These are phyloP conservation scores for Fratercula arctica DNA, from an alignment of 2,797 vertebrate genomes.

Conservation along the genomic window DNA sequence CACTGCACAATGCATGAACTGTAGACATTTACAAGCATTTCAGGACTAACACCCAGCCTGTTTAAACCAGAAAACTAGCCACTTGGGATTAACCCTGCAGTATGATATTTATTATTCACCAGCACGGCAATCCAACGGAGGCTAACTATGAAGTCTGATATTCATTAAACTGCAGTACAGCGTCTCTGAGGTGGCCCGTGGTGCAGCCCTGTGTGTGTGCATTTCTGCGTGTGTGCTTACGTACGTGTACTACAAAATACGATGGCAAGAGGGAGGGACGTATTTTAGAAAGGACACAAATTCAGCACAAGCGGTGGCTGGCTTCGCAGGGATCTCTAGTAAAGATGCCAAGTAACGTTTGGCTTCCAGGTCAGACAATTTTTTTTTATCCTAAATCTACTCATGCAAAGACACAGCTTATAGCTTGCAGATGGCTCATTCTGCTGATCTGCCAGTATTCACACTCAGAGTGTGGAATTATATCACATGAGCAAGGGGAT, in stretches of 20 bases:
- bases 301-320: slow-evolving; percentile 35
- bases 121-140: not conserved
- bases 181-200: slow-evolving; percentile 5
- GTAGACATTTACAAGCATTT: slow-evolving; percentile 33
- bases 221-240: not conserved
- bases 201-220: not conserved
- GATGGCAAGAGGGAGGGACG: not conserved
- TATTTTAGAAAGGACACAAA: slow-evolving; percentile 55
- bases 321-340: slow-evolving; percentile 55
- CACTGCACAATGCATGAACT: not conserved
- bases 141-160: slow-evolving; percentile 43
- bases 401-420: slow-evolving; percentile 72
- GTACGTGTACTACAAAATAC: not conserved
- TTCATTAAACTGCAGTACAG: slow-evolving; percentile 37
- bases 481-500: slow-evolving; percentile 56
- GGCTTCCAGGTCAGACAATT: slow-evolving; percentile 69
- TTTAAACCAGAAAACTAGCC: slow-evolving; percentile 50
- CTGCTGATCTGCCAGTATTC: slow-evolving; percentile 75
- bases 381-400: slow-evolving; percentile 70
- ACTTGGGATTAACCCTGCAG: slow-evolving; percentile 32
- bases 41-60: slow-evolving; percentile 33
- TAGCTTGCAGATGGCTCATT: slow-evolving; percentile 74
- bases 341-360: slow-evolving; percentile 63
- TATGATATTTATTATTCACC: slow-evolving; percentile 51
- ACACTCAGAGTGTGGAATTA: slow-evolving; percentile 59